Percentiles rank a stretch among this genome's conserved stretches.
Conservation (phyloP, 1,140 invertebrate species). For the Euglossa dilemma region DNA sequence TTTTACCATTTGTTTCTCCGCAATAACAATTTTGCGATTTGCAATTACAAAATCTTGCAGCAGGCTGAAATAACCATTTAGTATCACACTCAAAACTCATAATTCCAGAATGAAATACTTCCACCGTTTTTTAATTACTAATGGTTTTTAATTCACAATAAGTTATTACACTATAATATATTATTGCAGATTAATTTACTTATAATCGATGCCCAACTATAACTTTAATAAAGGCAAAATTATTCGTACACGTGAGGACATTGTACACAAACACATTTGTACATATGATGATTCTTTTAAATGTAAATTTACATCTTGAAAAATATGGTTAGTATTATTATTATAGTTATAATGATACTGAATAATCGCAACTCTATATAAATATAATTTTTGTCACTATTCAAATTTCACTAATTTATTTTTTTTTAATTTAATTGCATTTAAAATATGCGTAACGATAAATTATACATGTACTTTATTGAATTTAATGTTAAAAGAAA, state of each 20-base stretch:
- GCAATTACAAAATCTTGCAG: slow-evolving; percentile 52
- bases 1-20: slow-evolving; percentile 50
- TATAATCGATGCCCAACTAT: neutral
- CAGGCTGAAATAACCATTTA: neutral
- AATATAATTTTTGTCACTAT: too few relatives aligned
- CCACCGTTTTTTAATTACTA: neutral
- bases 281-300: neutral
- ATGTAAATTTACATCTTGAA: neutral
- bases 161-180: neutral
- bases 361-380: neutral
- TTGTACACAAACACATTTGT: neutral
- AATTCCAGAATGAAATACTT: neutral
- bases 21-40: slow-evolving; percentile 35
- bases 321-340: neutral
- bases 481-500: neutral
- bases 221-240: neutral
- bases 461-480: neutral
- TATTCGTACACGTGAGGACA: neutral
- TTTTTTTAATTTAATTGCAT: neutral
- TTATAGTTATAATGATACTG: too few relatives aligned
- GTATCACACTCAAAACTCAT: slow-evolving; percentile 49
- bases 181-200: neutral
- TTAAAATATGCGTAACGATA: neutral
- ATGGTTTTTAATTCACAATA: too few relatives aligned
- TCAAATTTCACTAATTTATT: neutral